Base-by-base conservation (phyloP, 2,797 vertebrate species). In the Lutjanus argentimaculatus region DNA sequence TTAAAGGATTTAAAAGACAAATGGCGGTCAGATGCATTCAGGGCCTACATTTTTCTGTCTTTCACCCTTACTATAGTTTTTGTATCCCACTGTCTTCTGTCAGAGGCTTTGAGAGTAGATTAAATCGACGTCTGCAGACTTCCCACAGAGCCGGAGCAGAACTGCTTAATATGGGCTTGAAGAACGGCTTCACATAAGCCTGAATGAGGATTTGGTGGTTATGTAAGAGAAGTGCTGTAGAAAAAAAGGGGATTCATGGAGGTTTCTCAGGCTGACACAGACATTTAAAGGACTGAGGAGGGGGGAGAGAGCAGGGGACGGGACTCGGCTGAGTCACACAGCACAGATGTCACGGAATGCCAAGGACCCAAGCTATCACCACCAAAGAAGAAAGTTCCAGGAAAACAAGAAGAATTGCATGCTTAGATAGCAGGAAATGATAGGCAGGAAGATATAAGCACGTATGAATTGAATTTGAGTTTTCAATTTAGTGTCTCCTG, bases 141-240 rank as follows among this genome's bases (percentile, higher is more conserved):
- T 78, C 86, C 79, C 55, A 65, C 65, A 70, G 83, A 82, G 82
- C 80, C 56, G 36, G 66, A 79, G 79, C 0, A 6, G 59, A 78
- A 86, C 49, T 77, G 80, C 84, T 85, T 88, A 87, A 84, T 80
- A 75, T 76, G 65, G 40, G 67, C 80, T 36, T 84, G 79, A 76
- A 69, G 81, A 87, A 71, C 72, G 4, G 83, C 84, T 88, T 72
- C 73, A 40, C 64, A 16, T 91, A 87, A 91, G 67, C 84, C 82
- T 3, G 67, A 84, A 46, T 78, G 42, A 89, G 91, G 86, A 91
- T 92, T 93, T 91, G 48, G 58, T 65, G 79, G 71, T 93, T 93
- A 93, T 73, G 74, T 89, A 93, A 93, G 82, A 49, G 25, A 81
- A 78, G 59, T 51, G 36, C 71, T 65, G 78, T 12, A 74, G 85